phyloP scores from a whole-genome alignment of 2,888 invertebrate species.

The Pachymerium ferrugineum region DNA sequence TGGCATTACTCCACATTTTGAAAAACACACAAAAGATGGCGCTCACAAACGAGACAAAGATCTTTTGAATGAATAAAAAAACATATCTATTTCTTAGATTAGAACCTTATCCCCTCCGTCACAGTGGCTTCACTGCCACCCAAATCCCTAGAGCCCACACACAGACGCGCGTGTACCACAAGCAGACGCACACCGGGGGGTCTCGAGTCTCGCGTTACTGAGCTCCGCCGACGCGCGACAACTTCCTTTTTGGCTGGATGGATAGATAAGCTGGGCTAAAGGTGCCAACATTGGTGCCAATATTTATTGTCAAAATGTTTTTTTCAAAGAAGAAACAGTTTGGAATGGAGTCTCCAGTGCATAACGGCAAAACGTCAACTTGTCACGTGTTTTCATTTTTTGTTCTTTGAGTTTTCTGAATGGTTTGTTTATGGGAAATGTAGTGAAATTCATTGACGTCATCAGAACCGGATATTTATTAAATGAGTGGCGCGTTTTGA shows the following conservation, averaged over 20 bases:
- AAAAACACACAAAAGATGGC: neutral
- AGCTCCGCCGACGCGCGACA: neutral
- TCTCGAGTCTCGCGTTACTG: neutral
- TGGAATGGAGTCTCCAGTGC: neutral
- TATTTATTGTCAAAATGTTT: too few species aligned
- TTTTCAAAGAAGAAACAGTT: neutral
- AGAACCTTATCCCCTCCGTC: neutral
- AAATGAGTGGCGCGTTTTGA: too few species aligned
- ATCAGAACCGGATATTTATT: too few species aligned
- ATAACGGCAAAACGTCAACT: neutral
- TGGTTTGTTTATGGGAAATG: neutral
- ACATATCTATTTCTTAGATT: neutral
- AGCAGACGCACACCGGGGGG: neutral
- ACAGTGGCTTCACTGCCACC: slow-evolving; percentile 13
- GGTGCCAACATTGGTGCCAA: neutral
- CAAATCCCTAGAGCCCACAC: neutral
- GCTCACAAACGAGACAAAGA: neutral
- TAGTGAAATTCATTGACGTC: too few species aligned
- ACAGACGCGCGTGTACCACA: neutral
- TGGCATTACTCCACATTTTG: neutral
- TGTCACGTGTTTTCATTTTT: neutral
- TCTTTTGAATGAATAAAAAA: neutral
- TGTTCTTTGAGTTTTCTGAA: neutral
- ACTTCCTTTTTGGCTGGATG: neutral
- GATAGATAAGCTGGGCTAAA: too few species aligned